Conservation (phyloP, 2,113 vertebrate species). For the Myxocyprinus asiaticus region DNA sequence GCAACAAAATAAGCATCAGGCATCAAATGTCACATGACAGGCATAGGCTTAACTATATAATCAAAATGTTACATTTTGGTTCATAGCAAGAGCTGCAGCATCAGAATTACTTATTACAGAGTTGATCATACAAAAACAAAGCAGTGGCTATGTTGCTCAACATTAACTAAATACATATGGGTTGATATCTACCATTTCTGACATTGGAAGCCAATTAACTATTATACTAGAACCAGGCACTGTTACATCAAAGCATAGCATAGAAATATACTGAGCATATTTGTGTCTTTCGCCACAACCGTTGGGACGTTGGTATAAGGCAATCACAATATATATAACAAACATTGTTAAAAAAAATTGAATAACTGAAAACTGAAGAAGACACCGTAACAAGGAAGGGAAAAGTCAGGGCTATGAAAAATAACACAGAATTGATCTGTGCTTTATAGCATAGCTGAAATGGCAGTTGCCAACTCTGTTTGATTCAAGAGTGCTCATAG, state of each 20-base stretch:
- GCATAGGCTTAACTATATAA: background rate
- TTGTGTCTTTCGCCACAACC: background rate
- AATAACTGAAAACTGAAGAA: no score
- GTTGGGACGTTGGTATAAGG: background rate
- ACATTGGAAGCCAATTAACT: background rate
- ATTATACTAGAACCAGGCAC: background rate
- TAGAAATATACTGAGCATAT: background rate
- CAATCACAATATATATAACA: background rate
- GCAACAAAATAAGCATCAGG: background rate
- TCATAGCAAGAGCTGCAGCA: background rate
- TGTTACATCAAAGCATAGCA: background rate
- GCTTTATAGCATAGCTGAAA: background rate
- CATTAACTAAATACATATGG: background rate
- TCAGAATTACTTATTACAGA: background rate
- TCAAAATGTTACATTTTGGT: slow-evolving; percentile 3
- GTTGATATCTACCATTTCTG: background rate
- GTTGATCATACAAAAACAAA: background rate
- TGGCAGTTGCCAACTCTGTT: background rate
- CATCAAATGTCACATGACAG: background rate
- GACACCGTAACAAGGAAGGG: background rate
- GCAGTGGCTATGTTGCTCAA: background rate
- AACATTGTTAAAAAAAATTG: background rate
- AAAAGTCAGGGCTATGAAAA: background rate
- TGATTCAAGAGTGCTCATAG: slow-evolving; percentile 41
- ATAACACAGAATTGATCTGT: background rate